Percentiles rank a stretch among this genome's conserved stretches.
These are phyloP conservation scores for Passer montanus DNA, from an alignment of 2,113 vertebrate species.

Conservation along the genomic window DNA sequence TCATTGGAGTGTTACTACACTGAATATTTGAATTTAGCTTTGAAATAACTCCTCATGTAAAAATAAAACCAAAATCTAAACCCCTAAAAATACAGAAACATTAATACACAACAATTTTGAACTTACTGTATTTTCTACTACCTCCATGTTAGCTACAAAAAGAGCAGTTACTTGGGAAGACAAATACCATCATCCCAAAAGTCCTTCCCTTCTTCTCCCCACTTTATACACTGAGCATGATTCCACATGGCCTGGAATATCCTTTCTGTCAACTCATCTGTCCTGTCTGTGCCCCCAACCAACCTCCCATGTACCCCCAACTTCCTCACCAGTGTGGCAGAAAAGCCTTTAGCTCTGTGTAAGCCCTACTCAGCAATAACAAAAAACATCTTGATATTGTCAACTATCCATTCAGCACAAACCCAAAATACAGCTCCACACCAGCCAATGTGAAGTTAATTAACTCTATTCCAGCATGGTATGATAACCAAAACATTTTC, in stretches of 20 bases:
- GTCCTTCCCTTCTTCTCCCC: too few relatives aligned
- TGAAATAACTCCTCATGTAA: not conserved
- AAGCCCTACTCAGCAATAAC: not conserved
- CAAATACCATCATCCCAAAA: not conserved
- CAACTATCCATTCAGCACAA: not conserved
- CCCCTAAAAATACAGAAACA: not conserved
- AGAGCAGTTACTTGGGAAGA: not conserved
- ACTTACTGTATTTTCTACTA: not conserved
- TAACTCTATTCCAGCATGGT: not conserved
- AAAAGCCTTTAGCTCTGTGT: not conserved
- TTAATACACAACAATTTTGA: not conserved
- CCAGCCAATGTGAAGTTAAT: not conserved
- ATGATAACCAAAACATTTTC: not conserved
- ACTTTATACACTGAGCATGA: too few relatives aligned
- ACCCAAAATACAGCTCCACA: not conserved
- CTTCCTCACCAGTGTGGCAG: not conserved
- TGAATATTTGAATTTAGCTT: not conserved
- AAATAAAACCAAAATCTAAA: not conserved
- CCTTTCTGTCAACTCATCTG: not conserved
- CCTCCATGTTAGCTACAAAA: not conserved
- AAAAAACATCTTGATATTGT: not conserved
- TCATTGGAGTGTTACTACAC: not conserved
- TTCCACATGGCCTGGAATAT: accelerated
- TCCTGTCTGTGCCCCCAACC: not conserved
- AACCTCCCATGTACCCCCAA: not conserved